Conservation (phyloP, 2,888 invertebrate species). For the Apamea sordens region DNA sequence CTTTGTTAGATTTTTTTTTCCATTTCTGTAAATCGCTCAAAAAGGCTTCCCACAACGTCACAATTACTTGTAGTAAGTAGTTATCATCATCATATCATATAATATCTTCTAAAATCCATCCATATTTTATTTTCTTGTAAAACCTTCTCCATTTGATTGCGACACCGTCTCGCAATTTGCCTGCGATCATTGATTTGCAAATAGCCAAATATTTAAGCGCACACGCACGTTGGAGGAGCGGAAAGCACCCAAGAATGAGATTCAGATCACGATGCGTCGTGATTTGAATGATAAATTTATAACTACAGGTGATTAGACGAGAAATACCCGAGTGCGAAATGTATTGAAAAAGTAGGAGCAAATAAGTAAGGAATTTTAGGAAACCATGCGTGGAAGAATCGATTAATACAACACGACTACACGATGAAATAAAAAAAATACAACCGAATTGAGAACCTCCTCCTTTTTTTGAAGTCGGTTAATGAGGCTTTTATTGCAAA, state of each 20-base stretch:
- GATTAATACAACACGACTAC: neutral
- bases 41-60: neutral
- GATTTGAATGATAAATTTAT: constrained; percentile 61
- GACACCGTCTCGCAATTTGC: constrained; percentile 45
- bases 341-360: constrained; percentile 1
- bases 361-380: constrained; percentile 8
- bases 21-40: neutral
- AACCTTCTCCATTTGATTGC: constrained; percentile 28
- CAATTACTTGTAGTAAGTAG: neutral
- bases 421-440: neutral
- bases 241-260: constrained; percentile 50
- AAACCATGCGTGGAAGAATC: neutral
- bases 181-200: constrained; percentile 60
- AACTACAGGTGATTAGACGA: constrained; percentile 41
- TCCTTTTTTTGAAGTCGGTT: too few relatives aligned
- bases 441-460: too few relatives aligned
- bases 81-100: neutral
- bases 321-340: constrained; percentile 20
- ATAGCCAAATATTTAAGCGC: constrained; percentile 61
- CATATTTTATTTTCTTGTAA: constrained; percentile 5
- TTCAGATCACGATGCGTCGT: constrained; percentile 62
- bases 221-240: constrained; percentile 38
- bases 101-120: neutral
- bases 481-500: neutral
- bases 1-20: neutral